Evolutionary conservation across 1,140 invertebrate species (phyloP).

Genomic region (Camponotus vicinus): DNA sequence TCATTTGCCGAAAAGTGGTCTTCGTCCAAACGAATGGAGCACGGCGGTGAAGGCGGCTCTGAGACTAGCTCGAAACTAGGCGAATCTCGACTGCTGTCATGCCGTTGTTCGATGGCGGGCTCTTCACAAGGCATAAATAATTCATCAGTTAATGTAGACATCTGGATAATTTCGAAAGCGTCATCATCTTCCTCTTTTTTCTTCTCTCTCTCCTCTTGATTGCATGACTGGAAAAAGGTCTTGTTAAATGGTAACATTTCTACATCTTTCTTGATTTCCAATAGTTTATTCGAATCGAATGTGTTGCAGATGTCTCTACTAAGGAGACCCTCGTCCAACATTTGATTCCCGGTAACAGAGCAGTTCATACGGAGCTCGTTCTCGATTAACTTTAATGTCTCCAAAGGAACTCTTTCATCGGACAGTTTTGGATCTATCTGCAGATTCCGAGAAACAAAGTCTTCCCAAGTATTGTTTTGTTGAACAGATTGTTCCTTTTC

Average conservation of each 20-base stretch:
- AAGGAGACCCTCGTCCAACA: slow-evolving; percentile 38
- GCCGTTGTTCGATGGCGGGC: neutral
- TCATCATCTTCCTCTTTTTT: slow-evolving; percentile 22
- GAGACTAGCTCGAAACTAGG: slow-evolving; percentile 69
- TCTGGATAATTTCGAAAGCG: slow-evolving; percentile 65
- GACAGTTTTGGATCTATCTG: neutral
- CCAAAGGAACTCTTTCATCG: neutral
- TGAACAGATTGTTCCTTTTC: neutral
- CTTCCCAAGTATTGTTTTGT: neutral
- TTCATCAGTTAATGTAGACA: neutral
- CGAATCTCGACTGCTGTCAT: slow-evolving; percentile 62
- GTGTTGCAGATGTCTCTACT: neutral
- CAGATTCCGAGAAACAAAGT: neutral
- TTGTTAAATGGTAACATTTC: too few species aligned
- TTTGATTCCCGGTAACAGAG: slow-evolving; percentile 66
- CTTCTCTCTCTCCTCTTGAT: slow-evolving; percentile 22
- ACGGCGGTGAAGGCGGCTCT: slow-evolving; percentile 49
- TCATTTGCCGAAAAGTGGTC: slow-evolving; percentile 63
- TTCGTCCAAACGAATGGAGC: slow-evolving; percentile 61
- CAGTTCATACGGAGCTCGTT: slow-evolving; percentile 66
- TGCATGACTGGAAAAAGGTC: slow-evolving; percentile 42
- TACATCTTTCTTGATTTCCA: slow-evolving; percentile 56
- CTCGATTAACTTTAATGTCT: neutral
- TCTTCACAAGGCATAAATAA: neutral
- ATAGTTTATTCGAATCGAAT: neutral